Evolutionary conservation across 2,113 vertebrate species (phyloP).

Genomic region (Ptyas mucosa): DNA sequence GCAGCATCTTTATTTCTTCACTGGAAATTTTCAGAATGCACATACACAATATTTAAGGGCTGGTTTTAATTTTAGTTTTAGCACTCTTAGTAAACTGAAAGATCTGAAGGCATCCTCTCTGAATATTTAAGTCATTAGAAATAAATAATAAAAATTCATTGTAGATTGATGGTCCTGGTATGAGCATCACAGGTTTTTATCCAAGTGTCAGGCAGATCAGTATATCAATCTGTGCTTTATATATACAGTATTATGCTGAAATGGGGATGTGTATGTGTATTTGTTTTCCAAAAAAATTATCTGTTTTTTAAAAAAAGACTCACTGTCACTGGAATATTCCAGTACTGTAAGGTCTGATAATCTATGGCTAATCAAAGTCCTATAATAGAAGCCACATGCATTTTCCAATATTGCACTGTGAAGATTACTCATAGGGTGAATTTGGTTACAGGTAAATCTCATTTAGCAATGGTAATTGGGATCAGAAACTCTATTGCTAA

Average conservation of each 20-base stretch:
- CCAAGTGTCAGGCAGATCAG: slow-evolving; percentile 50
- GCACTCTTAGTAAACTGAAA: slow-evolving; percentile 53
- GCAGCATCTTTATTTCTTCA: slow-evolving; percentile 49
- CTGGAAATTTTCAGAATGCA: slow-evolving; percentile 38
- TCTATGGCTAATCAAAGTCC: not conserved
- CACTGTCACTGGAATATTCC: not conserved
- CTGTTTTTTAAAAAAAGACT: slow-evolving; percentile 45
- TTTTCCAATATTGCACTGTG: not conserved
- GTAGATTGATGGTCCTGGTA: slow-evolving; percentile 50
- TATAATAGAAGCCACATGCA: not conserved
- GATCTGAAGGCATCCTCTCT: slow-evolving; percentile 28
- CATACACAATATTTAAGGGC: slow-evolving; percentile 39
- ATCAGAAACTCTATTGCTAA: not conserved
- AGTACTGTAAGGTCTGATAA: not conserved
- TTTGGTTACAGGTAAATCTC: not conserved
- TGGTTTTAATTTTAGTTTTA: slow-evolving; percentile 64
- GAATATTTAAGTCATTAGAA: slow-evolving; percentile 40
- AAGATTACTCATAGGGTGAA: slow-evolving; percentile 43
- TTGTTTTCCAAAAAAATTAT: slow-evolving; percentile 56
- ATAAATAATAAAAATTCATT: slow-evolving; percentile 43
- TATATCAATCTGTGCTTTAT: slow-evolving; percentile 46
- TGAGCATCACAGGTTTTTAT: slow-evolving; percentile 35
- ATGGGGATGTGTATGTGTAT: slow-evolving; percentile 34
- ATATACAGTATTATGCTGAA: not conserved
- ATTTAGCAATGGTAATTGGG: not conserved